Evolutionary conservation across 1,140 invertebrate genomes (phyloP), one percentile per base, ranked within the genome.

Genomic region (Dermatophagoides farinae): DNA sequence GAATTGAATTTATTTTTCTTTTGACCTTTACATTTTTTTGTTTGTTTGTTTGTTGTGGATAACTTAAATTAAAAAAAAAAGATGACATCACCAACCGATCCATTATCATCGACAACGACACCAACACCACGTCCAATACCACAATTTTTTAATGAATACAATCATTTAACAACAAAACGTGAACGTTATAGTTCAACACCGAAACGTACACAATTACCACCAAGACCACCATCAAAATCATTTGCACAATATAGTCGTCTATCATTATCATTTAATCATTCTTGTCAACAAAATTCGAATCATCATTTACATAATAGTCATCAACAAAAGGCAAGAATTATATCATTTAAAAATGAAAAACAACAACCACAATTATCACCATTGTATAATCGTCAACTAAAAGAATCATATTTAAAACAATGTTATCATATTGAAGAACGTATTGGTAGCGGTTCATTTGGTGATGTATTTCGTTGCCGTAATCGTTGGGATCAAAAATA

Each of bases 361-460:
- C 67, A 68, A 25, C 67, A 63, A 41, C 68, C 71, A 73, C 72
- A 72, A 39, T 51, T 65, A 20, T 65, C 64, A 54, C 54, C 57
- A 50, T 60, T 66, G 51, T 74, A 74, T 64, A 67, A 74, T 66
- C 66, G 69, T 40, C 66, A 58, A n/a, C 70, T 66, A 51, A 68
- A 67, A 39, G 69, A 72, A 37, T 63, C 70, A 37, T 76, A 74
- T 55, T 66, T 76, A 39, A 75, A 82, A 41, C 80, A 83, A 68
- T 79, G 79, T 65, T 86, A 83, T 69, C 70, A 75, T 38, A 73
- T 79, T 38, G 69, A 79, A 43, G 70, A 71, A 22, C 77, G 77
- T 65, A 73, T 85, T 44, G 83, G 83, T 37, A 77, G 77, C 66
- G 83, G 83, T 14, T 83, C 80, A 6, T 85, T 84, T 74, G 83